Percentiles rank a stretch among this genome's conserved stretches.
phyloP scores from a whole-genome alignment of 2,113 vertebrate genomes.

The Tichodroma muraria region DNA sequence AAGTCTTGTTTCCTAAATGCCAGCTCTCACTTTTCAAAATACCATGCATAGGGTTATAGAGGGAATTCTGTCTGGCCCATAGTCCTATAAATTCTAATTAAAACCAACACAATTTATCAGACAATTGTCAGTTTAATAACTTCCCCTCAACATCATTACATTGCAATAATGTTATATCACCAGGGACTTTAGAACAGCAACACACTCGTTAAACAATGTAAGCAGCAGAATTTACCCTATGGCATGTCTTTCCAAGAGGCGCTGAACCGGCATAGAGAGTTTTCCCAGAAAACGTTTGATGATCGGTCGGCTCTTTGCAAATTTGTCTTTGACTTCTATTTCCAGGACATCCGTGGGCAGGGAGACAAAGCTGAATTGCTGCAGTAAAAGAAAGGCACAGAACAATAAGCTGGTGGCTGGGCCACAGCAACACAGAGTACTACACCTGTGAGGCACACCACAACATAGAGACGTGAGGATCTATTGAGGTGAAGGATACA shows the following conservation, averaged over 20 bases:
- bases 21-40: neutral
- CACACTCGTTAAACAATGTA: neutral
- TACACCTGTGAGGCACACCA: neutral
- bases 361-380: slow-evolving; percentile 95
- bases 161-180: neutral
- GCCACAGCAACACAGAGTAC: neutral
- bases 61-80: neutral
- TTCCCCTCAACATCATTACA: neutral
- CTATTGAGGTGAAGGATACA: neutral
- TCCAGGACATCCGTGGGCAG: slow-evolving; percentile 96
- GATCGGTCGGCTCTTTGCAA: slow-evolving; percentile 96
- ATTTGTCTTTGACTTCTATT: slow-evolving; percentile 99
- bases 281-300: slow-evolving; percentile 98
- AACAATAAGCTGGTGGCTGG: neutral
- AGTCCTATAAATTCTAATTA: neutral
- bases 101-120: neutral
- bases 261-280: slow-evolving; percentile 91
- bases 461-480: neutral
- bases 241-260: slow-evolving; percentile 93
- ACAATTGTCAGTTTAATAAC: neutral
- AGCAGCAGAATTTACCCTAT: slow-evolving; percentile 81
- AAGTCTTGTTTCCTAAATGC: neutral
- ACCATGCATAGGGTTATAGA: neutral
- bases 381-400: slow-evolving; percentile 42
- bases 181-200: neutral